A percentile compares a stretch with the other conserved stretches of the same genome.
Evolutionary conservation across 2,888 invertebrate species (phyloP).

Genomic region (Synergus itoensis): DNA sequence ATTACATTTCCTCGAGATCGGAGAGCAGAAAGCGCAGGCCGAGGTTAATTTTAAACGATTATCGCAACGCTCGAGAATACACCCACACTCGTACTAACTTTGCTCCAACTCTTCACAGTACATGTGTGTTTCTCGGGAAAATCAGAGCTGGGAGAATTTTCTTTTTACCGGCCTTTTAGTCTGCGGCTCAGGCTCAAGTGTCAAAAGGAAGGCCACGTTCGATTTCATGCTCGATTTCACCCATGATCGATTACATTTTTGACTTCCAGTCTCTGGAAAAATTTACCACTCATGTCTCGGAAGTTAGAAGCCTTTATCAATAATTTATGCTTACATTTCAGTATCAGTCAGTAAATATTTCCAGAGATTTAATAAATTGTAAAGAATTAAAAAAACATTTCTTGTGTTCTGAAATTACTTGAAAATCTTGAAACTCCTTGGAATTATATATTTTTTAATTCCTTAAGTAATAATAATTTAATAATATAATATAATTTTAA

Average conservation of each 20-base stretch:
- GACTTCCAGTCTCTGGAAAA: background rate
- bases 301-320: too few species aligned
- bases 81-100: slow-evolving; percentile 26
- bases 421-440: too few species aligned
- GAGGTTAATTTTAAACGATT: slow-evolving; percentile 40
- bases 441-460: too few species aligned
- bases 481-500: too few species aligned
- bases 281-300: background rate
- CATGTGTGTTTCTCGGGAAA: slow-evolving; percentile 29
- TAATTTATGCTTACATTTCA: too few species aligned
- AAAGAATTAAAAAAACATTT: too few species aligned
- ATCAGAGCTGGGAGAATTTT: slow-evolving; percentile 12
- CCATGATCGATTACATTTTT: slow-evolving; percentile 25
- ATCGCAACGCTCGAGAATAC: slow-evolving; percentile 37
- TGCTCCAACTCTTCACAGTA: background rate
- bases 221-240: slow-evolving; percentile 28
- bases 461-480: too few species aligned
- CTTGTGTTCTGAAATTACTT: too few species aligned
- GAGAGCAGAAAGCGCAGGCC: slow-evolving; percentile 25
- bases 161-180: background rate
- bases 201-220: background rate
- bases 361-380: too few species aligned
- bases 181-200: background rate
- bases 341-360: too few species aligned
- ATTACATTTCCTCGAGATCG: slow-evolving; percentile 23